Conservation (phyloP, 2,888 invertebrate genomes). For the Melanophora roralis region DNA sequence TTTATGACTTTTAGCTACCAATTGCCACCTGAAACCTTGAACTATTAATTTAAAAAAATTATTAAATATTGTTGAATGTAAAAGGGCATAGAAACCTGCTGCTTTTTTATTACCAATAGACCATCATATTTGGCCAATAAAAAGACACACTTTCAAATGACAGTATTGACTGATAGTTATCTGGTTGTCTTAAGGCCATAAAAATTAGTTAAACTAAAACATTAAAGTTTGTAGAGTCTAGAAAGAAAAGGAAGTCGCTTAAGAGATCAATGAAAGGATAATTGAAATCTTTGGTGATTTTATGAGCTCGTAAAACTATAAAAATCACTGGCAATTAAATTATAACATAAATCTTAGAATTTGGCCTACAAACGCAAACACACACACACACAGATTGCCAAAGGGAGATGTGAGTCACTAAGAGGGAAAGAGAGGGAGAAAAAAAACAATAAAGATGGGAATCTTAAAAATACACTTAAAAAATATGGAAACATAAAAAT, state of each 20-base stretch:
- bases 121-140: conserved; percentile 55
- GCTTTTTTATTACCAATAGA: conserved; percentile 57
- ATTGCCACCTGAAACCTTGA: not conserved
- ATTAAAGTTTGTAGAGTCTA: conserved; percentile 2
- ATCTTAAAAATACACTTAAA: conserved; percentile 30
- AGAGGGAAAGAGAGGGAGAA: not conserved
- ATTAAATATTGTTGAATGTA: conserved; percentile 27
- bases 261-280: conserved; percentile 61
- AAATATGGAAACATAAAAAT: conserved; percentile 1
- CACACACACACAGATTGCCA: not conserved
- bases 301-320: conserved; percentile 63
- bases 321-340: conserved; percentile 54
- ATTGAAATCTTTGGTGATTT: conserved; percentile 65
- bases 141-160: conserved; percentile 16
- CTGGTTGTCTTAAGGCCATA: conserved; percentile 32
- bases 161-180: not conserved
- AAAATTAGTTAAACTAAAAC: conserved; percentile 49
- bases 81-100: conserved; percentile 46
- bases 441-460: conserved; percentile 43
- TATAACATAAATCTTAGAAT: conserved; percentile 34
- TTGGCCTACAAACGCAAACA: not conserved
- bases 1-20: not conserved
- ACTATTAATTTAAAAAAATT: not conserved
- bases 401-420: not conserved
- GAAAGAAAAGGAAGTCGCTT: not conserved